Evolutionary conservation across 2,888 invertebrate species (phyloP), one percentile per base, ranked within the genome.

Genomic region (Campopleginae sp.): DNA sequence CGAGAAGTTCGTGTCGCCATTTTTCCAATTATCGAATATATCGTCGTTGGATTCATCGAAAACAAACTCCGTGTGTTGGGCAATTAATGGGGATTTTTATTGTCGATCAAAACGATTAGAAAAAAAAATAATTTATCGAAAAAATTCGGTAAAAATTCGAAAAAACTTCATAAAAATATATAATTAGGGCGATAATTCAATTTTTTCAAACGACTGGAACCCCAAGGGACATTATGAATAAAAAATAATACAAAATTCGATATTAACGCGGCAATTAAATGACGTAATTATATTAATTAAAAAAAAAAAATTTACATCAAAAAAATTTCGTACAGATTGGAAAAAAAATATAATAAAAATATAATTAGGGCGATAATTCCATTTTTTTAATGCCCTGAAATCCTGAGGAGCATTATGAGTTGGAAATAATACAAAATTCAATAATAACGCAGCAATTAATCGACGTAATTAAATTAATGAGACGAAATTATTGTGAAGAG

Each of bases 1-100:
- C 66, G 46, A 42, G 74, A 80, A 79, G 63, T 65, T n/a, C 19
- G 38, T 44, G 51, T 71, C 51, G 7, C 38, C 31, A 48, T 6
- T 31, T 17, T 71, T 51, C 23, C 38, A 38, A 31, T 12, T 6
- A 54, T n/a, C n/a, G n/a, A n/a, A 42, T 19, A 23, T 19, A 42
- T 65, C 42, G 38, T 65, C 27, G 12, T 23, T 27, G 12, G 12
- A 23, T 12, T 3, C 12, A 3, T 23, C 12, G n/a, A 48, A n/a
- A 48, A 58, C 23, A 27, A 27, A 58, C 23, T 58, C 8, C 12
- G 3, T 27, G 19, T n/a, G 12, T 27, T 58, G 4, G 14, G 12
- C 12, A 27, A 19, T 8, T 2, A 8, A 0, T 0, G n/a, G 7
- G 38, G 10, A 38, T 38, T 38, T 38, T 38, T 38, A 8, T 38